Percentiles rank a stretch among this genome's conserved stretches.
These are phyloP conservation scores for Germaria angustata DNA, from an alignment of 2,888 invertebrate species.

Conservation along the genomic window DNA sequence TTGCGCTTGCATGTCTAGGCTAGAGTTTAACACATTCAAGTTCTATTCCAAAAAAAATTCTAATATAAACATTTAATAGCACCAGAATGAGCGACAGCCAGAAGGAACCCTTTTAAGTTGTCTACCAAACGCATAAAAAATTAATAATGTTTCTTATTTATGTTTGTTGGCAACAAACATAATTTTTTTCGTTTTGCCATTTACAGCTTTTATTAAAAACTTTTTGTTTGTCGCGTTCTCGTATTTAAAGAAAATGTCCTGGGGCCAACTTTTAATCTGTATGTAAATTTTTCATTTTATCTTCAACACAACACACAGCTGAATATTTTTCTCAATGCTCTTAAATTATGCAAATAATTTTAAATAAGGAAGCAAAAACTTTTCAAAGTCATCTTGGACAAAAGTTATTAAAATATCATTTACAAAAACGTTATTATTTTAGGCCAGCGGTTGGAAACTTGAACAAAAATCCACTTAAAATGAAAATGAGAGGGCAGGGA, in stretches of 20 bases:
- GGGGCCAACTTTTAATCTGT: conserved; percentile 58
- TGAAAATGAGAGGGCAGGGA: background rate
- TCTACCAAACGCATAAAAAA: background rate
- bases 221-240: background rate
- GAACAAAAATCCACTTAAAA: background rate
- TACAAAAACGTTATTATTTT: conserved; percentile 40
- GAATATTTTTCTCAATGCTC: conserved; percentile 21
- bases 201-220: background rate
- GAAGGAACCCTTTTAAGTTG: conserved; percentile 7
- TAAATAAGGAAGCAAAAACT: conserved; percentile 28
- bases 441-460: conserved; percentile 20
- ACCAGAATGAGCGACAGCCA: no score
- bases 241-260: conserved; percentile 37
- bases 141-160: background rate
- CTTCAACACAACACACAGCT: conserved; percentile 26
- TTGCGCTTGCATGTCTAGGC: no score
- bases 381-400: conserved; percentile 40
- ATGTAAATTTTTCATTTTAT: conserved; percentile 63
- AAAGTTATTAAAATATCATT: conserved; percentile 54
- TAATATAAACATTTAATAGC: no score
- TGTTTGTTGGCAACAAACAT: background rate
- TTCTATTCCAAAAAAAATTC: no score
- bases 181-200: background rate
- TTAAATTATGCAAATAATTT: conserved; percentile 63
- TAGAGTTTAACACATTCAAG: no score